A percentile compares a stretch with the other conserved stretches of the same genome.
These are phyloP conservation scores for Hemichromis elongatus DNA, from an alignment of 2,113 vertebrate species.

Conservation along the genomic window DNA sequence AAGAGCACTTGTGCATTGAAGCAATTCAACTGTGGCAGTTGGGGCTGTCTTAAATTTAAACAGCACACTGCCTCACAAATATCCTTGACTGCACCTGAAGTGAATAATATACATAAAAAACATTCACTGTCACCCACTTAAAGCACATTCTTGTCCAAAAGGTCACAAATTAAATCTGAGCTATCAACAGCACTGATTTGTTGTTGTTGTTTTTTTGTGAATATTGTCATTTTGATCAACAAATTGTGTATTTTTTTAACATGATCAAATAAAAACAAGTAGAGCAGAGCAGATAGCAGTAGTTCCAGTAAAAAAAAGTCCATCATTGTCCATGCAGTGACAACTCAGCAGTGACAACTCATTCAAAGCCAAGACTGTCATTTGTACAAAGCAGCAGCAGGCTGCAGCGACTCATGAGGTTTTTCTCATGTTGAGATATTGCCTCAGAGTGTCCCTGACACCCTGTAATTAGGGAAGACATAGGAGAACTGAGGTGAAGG, in stretches of 20 bases:
- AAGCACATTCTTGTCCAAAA: neutral
- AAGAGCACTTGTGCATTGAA: neutral
- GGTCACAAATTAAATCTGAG: neutral
- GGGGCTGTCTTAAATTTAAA: neutral
- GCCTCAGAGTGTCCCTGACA: conserved; percentile 3
- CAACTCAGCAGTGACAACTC: conserved; percentile 15
- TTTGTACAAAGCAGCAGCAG: neutral
- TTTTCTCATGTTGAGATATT: conserved; percentile 31
- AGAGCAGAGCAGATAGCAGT: neutral
- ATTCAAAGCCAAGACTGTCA: neutral
- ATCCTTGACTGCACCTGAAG: neutral
- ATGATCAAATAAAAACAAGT: neutral
- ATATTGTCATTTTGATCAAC: neutral
- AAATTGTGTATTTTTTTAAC: neutral
- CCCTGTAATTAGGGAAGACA: conserved; percentile 34
- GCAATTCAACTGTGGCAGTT: neutral
- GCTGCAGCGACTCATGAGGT: conserved; percentile 23
- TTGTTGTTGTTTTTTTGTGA: neutral
- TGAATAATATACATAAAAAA: neutral
- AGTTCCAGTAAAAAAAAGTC: neutral
- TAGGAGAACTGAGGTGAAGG: neutral
- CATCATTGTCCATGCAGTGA: neutral
- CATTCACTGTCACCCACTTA: neutral
- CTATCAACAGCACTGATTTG: neutral
- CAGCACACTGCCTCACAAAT: neutral